These are phyloP conservation scores for Oxyura jamaicensis DNA, from an alignment of 2,113 vertebrate genomes.

Conservation along the genomic window DNA sequence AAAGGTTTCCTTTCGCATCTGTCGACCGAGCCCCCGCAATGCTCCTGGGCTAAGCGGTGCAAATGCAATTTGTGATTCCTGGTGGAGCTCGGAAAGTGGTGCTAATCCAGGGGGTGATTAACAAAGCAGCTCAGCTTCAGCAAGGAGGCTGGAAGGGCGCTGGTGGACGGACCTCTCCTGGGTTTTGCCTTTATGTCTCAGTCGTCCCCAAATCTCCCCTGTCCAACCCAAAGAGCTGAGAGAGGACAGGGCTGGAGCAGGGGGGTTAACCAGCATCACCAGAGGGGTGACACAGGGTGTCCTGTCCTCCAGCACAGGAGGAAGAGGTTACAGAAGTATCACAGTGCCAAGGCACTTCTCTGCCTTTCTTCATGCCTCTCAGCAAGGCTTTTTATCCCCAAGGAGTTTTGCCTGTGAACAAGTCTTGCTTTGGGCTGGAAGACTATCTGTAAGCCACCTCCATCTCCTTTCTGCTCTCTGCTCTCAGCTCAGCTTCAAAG, in stretches of 20 bases:
- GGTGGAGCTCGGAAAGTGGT: neutral
- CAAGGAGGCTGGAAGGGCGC: neutral
- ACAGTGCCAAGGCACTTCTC: neutral
- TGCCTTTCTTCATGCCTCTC: neutral
- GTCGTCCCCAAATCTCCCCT: neutral
- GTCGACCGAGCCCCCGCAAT: neutral
- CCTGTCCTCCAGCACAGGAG: neutral
- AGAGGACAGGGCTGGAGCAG: neutral
- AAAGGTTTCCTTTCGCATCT: conserved; percentile 39
- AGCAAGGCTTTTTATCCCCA: neutral
- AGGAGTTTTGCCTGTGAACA: neutral
- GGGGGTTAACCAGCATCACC: neutral
- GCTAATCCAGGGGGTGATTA: conserved; percentile 1
- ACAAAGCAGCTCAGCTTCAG: neutral
- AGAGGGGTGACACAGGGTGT: neutral
- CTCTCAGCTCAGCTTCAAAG: neutral
- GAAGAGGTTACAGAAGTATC: neutral
- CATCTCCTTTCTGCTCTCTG: neutral
- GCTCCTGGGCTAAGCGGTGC: neutral
- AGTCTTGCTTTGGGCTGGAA: neutral
- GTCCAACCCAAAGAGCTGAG: neutral
- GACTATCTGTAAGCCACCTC: neutral
- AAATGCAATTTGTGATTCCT: conserved; percentile 19
- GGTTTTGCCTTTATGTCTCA: neutral
- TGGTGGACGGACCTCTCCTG: neutral